phyloP scores from a whole-genome alignment of 2,797 vertebrate genomes.

The Manis javanica region DNA sequence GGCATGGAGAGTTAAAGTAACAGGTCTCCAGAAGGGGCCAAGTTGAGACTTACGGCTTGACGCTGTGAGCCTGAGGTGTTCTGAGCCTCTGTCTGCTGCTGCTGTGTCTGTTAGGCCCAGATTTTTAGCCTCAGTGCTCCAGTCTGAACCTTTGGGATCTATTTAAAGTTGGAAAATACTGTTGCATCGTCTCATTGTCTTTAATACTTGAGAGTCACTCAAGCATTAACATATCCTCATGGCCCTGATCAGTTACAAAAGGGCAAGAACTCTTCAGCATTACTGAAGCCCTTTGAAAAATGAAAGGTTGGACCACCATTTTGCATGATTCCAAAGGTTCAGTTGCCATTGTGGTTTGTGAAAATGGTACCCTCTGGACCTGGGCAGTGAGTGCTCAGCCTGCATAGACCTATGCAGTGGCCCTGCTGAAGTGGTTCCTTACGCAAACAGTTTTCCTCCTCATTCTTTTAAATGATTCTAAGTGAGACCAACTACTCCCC shows the following conservation, averaged over 20 bases:
- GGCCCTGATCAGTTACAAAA: too few relatives aligned
- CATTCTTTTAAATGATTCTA: not conserved
- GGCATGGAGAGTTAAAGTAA: not conserved
- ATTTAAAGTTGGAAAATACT: not conserved
- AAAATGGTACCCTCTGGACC: not conserved
- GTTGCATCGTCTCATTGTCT: not conserved
- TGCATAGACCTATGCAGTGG: not conserved
- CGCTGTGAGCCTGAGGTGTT: not conserved
- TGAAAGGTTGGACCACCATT: not conserved
- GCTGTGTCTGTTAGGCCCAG: not conserved
- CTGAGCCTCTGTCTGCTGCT: not conserved
- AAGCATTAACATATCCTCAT: too few relatives aligned
- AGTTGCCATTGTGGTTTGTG: not conserved
- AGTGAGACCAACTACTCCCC: not conserved
- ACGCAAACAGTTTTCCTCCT: not conserved
- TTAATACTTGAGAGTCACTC: too few relatives aligned
- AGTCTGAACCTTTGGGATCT: not conserved
- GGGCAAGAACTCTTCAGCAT: too few relatives aligned
- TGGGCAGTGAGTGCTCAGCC: accelerated
- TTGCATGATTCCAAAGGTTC: not conserved
- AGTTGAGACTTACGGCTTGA: not conserved
- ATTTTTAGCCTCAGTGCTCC: not conserved
- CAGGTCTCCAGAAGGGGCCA: not conserved
- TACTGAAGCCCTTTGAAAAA: slow-evolving; percentile 8
- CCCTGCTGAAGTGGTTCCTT: not conserved